Evolutionary conservation across 1,140 invertebrate species (phyloP), one percentile per base, ranked within the genome.

Genomic region (Thalassaphorura encarpata): DNA sequence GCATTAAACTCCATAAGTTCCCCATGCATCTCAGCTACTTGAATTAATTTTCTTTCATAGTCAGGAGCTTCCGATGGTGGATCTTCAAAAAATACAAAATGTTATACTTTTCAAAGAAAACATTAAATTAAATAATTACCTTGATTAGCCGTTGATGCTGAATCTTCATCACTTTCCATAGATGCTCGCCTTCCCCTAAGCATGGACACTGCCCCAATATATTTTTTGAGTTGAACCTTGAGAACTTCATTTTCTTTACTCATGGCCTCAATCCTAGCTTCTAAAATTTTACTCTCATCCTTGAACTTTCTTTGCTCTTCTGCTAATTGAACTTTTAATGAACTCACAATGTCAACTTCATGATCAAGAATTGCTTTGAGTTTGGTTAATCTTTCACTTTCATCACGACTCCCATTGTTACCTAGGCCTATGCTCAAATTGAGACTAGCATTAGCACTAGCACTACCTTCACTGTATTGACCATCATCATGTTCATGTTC

Each of bases 11-110:
- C 90, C 84, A 95, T 91, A 19, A 95, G 71, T 71, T 95, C 91
- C 1, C 88, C 89, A 70, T 94, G 90, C 91, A 95, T 95, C 75
- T 95, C 89, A 15, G 91, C 90, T 1, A 95, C 89, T 82, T 86
- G 65, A 59, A 94, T 83, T 18, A 95, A 75, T 76, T 95, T 94
- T 61, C 79, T 80, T 71, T 94, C 87, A 73, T 90, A 94, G 50
- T 89, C 80, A 57, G 79, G 80, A 3, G 87, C 82, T 73, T 93
- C 88, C 53, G 78, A 43, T 28, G 52, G 41, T 29, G n/a, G 69
- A 27, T 60, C 58, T 54, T 29, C 41, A 54, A 43, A n/a, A 5
- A 43, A 49, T 8, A 26, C n/a, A 11, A n/a, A 36, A 11, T n/a
- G 33, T 36, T n/a, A 36, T 36, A 11, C n/a, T n/a, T n/a, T n/a